Percentiles rank a stretch among this genome's conserved stretches.
Conservation (phyloP, 1,140 invertebrate genomes). For the Panagrolaimus sp. region DNA sequence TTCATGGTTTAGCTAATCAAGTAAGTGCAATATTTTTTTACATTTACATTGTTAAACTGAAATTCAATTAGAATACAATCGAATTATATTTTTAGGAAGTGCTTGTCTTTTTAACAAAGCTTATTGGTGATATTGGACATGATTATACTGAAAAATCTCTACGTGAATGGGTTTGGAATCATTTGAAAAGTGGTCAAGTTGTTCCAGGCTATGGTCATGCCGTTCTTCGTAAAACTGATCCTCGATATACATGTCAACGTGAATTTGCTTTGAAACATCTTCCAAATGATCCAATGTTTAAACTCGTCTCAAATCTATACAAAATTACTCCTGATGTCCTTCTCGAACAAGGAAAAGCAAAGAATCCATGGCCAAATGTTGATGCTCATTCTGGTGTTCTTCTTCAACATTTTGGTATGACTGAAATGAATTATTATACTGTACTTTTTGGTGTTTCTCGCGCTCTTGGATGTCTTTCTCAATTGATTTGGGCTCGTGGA, state of each 20-base stretch:
- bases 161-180: slow-evolving; percentile 88
- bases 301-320: slow-evolving; percentile 67
- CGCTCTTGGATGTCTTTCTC: slow-evolving; percentile 81
- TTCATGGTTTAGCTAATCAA: slow-evolving; percentile 92
- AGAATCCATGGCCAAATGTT: slow-evolving; percentile 98
- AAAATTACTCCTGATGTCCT: slow-evolving; percentile 87
- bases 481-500: slow-evolving; percentile 87
- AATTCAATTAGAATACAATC: not conserved
- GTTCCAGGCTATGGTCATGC: slow-evolving; percentile 95
- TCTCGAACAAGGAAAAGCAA: slow-evolving; percentile 86
- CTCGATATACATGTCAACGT: slow-evolving; percentile 83
- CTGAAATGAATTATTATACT: slow-evolving; percentile 97
- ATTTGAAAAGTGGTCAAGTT: slow-evolving; percentile 80
- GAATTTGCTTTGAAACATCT: slow-evolving; percentile 90
- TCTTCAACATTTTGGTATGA: slow-evolving; percentile 86
- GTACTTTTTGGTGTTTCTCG: slow-evolving; percentile 86
- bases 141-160: slow-evolving; percentile 78
- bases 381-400: slow-evolving; percentile 93
- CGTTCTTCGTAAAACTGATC: slow-evolving; percentile 93
- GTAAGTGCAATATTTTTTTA: too few species aligned
- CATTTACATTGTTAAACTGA: too few species aligned
- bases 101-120: slow-evolving; percentile 75
- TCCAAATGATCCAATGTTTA: slow-evolving; percentile 85
- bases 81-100: slow-evolving; percentile 66
- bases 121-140: slow-evolving; percentile 71